Base-by-base conservation (phyloP, 2,113 vertebrate species). In the Lampris megalopsis region DNA sequence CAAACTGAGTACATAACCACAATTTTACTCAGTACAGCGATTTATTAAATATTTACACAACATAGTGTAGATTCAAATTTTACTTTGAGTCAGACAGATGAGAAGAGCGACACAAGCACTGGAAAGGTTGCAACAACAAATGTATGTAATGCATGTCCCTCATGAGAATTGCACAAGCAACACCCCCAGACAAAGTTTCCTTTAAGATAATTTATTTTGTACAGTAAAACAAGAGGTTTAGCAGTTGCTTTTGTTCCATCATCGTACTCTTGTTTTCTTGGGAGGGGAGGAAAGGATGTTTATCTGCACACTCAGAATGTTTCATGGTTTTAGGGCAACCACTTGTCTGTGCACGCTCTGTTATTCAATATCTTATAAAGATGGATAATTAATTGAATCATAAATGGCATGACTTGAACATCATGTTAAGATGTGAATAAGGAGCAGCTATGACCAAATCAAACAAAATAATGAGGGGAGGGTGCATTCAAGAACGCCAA, bases 181-280 rank as follows among this genome's bases (percentile, higher is more conserved):
- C 73, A 8, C 0, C 0, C 2, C 68, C 38, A 65, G 73, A 64
- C 64, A 53, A 11, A 7, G 43, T 64, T 82, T 83, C 45, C 43
- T 88, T 87, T 75, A 68, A 79, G 69, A 90, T 92, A 87, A 91
- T 92, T 92, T 93, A 91, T 91, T 91, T 85, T 90, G 73, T 93
- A 91, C 89, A 90, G 77, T 90, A 89, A 86, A 93, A 90, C 87
- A 86, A 24, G 60, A 76, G 54, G 61, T 76, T 77, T 63, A 75
- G 59, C 80, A 73, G 69, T 72, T 59, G 80, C 73, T 5, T 86
- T 68, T 41, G 49, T 61, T 70, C 73, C 65, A 73, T 48, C 3
- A 35, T 24, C 35, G 6, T 54, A 13, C 45, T 71, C 9, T 24
- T 24, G 24, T 9, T 61, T 58, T 63, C 9, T 24, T 13, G 35